Base-by-base conservation (phyloP, 2,113 vertebrate species). In the Thalassoma bifasciatum region DNA sequence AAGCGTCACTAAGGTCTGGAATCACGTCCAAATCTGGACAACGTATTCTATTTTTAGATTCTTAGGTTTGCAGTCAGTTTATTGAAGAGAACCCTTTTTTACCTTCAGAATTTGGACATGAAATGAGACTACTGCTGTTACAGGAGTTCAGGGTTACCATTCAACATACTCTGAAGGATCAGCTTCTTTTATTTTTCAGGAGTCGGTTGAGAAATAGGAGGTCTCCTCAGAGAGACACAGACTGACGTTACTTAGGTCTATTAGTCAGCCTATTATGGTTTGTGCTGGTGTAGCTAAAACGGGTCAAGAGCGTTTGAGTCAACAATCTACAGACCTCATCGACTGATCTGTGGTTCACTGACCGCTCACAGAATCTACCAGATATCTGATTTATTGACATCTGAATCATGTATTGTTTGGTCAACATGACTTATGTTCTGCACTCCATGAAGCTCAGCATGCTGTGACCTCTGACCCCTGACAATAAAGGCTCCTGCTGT, bases 401-500 rank as follows among this genome's bases (percentile, higher is more conserved):
- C 30, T 21, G 24, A 57, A 22, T 52, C 12, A 46, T n/a, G 37
- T 30, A 37, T 22, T 66, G 26, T 63, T 44, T 57, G 8, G 16
- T 53, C 22, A 69, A 34, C 49, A 57, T 72, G 46, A 51, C 60
- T 74, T 73, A 21, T 42, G 44, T 76, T 46, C 59, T 77, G 44
- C 46, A 50, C 57, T 61, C 52, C 47, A 49, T 71, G 53, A 75
- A 72, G n/a, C 42, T 70, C 47, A 68, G 89, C 88, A 92, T 90
- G 86, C 66, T 71, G 54, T 81, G 64, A 75, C 40, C 38, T 53
- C 30, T 72, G 50, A 72, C 37, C 52, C 47, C 44, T 13, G 4
- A 59, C 66, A 54, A 66, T 13, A 59, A 53, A 57, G 49, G 49
- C 49, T 51, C 26, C 34, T 83, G 2, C 54, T 76, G 10, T 83